phyloP scores from a whole-genome alignment of 2,113 vertebrate species.

The Zosterops pallidus region DNA sequence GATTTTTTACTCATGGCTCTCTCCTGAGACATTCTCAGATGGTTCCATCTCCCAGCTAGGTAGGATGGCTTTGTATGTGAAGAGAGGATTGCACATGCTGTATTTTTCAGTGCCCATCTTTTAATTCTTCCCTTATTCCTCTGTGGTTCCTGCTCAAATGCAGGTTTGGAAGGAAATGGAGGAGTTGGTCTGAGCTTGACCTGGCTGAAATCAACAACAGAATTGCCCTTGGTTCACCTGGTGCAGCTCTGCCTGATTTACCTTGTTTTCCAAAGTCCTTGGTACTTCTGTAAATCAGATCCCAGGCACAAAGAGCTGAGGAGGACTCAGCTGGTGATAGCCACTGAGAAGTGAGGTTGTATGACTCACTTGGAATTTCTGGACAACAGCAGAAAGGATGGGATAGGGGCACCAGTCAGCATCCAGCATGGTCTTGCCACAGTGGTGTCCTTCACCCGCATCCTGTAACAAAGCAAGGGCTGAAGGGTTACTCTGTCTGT shows the following conservation, averaged over 20 bases:
- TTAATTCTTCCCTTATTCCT: not conserved
- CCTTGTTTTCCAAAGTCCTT: not conserved
- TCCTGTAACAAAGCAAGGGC: not conserved
- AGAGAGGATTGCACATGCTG: not conserved
- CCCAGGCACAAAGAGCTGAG: not conserved
- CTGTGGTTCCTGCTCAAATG: not conserved
- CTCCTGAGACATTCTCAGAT: not conserved
- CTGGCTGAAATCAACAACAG: not conserved
- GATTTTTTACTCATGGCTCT: not conserved
- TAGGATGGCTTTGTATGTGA: not conserved
- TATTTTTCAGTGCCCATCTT: not conserved
- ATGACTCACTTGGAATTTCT: not conserved
- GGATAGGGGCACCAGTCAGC: fast-evolving
- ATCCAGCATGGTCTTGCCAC: not conserved
- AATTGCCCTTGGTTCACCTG: not conserved
- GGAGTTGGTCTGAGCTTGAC: not conserved
- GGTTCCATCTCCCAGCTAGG: not conserved
- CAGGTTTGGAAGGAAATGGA: not conserved
- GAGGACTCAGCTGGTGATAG: not conserved
- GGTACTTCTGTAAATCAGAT: not conserved
- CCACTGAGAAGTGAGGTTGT: not conserved
- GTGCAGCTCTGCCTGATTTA: not conserved
- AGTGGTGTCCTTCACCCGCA: not conserved
- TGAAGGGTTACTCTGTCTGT: not conserved
- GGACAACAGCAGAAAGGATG: not conserved